phyloP scores from a whole-genome alignment of 2,888 invertebrate species.

The Amiota communis region DNA sequence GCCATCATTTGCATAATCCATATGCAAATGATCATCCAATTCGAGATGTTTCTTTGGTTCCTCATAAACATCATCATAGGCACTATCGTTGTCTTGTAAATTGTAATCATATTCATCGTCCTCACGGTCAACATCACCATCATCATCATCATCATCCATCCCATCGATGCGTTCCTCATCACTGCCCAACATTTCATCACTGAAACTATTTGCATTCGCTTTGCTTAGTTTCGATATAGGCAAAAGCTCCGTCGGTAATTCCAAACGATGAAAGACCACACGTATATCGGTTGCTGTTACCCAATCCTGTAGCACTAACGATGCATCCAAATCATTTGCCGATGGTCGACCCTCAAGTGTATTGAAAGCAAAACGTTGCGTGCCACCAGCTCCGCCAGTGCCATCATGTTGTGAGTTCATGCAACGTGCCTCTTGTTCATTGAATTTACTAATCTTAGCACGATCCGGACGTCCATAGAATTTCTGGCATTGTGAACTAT shows the following conservation, averaged over 20 bases:
- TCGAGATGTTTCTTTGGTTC: constrained; percentile 68
- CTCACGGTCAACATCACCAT: constrained; percentile 56
- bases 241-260: constrained; percentile 78
- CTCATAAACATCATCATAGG: constrained; percentile 62
- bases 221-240: constrained; percentile 47
- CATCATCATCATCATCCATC: constrained; percentile 49
- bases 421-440: constrained; percentile 98
- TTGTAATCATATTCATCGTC: constrained; percentile 64
- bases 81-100: constrained; percentile 65
- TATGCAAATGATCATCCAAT: constrained; percentile 60
- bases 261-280: constrained; percentile 92
- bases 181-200: constrained; percentile 70
- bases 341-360: constrained; percentile 97
- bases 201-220: constrained; percentile 65
- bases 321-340: constrained; percentile 94
- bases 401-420: constrained; percentile 88
- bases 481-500: constrained; percentile 93
- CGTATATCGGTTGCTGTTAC: constrained; percentile 98
- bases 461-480: constrained; percentile 93
- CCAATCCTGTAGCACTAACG: constrained; percentile 99
- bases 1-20: constrained; percentile 68
- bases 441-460: constrained; percentile 92
- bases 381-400: constrained; percentile 74
- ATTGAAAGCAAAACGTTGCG: constrained; percentile 94
- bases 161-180: constrained; percentile 54